Evolutionary conservation across 2,113 vertebrate species (phyloP).

Genomic region (Formicarius rufipectus): DNA sequence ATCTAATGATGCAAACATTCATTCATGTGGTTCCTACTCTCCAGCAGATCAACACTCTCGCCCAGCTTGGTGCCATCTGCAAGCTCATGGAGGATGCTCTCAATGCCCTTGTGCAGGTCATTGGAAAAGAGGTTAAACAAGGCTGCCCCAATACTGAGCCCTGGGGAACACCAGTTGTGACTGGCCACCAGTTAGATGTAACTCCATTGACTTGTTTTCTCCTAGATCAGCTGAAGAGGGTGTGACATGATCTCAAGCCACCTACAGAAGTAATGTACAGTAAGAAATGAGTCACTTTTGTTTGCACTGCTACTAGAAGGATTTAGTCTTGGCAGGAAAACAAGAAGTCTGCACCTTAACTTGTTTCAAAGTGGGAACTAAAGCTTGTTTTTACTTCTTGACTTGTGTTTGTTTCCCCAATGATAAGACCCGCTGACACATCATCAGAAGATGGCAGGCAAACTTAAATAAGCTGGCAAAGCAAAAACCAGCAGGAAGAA

Average conservation of each 20-base stretch:
- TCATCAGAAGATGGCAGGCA: conserved; percentile 26
- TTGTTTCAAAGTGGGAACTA: neutral
- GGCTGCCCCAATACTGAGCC: neutral
- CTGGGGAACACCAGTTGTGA: neutral
- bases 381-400: neutral
- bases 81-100: neutral
- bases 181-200: neutral
- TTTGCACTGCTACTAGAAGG: neutral
- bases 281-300: neutral
- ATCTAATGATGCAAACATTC: neutral
- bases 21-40: neutral
- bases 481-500: conserved; percentile 51
- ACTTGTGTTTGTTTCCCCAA: neutral
- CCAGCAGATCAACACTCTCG: neutral
- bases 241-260: neutral
- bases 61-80: neutral
- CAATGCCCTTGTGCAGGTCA: neutral
- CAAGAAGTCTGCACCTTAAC: neutral
- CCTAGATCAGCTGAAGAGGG: neutral
- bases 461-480: conserved; percentile 53
- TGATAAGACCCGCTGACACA: conserved; percentile 51
- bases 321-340: neutral
- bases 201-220: neutral
- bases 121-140: neutral
- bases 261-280: neutral